Base-by-base conservation (phyloP, 2,888 invertebrate genomes). In the Noctua fimbriata region DNA sequence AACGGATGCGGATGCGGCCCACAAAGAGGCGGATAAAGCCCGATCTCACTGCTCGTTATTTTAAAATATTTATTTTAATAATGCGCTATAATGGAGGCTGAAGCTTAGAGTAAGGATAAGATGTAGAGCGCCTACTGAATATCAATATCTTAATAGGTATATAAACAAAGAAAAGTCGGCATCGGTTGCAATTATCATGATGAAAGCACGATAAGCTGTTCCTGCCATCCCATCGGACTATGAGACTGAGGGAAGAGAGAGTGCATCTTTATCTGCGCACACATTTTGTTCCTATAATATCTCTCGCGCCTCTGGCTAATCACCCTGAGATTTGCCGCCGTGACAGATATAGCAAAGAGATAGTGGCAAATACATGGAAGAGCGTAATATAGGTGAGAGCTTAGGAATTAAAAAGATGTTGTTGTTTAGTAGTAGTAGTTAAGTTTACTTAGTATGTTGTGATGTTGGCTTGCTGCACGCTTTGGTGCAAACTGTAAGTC, bases 61-160 rank as follows among this genome's bases (percentile, higher is more conserved):
- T 91, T 90, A 90, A 91, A 93, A 93, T 91, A 92, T 93, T 91
- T 91, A 92, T 92, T 93, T 92, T 82, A 91, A 91, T 92, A 92
- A 92, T 90, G 87, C 88, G 88, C 89, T 90, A 89, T 90, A 90
- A 84, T 80, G 80, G 58, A 78, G 82, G 86, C 80, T 85, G 21
- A 3, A 9, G 24, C 52, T 55, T 69, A 1, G 36, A 63, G 80
- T 55, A 55, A 36, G 1, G 14, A 80, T 24, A 32, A 41, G 41
- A 10, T 41, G 14, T 63, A 71, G 47, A 81, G 65, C 49, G 52
- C 69, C n/a, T 28, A 24, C 2, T 32, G 1, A 66, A 28, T 24
- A 21, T 69, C 4, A 32, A 47, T 3, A 16, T 47, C 16, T 47
- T 47, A 44, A 44, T 44, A 44, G 12, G 44, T 44, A 12, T 44